Base-by-base conservation (phyloP, 2,888 invertebrate species). In the Chydorus sphaericus region DNA sequence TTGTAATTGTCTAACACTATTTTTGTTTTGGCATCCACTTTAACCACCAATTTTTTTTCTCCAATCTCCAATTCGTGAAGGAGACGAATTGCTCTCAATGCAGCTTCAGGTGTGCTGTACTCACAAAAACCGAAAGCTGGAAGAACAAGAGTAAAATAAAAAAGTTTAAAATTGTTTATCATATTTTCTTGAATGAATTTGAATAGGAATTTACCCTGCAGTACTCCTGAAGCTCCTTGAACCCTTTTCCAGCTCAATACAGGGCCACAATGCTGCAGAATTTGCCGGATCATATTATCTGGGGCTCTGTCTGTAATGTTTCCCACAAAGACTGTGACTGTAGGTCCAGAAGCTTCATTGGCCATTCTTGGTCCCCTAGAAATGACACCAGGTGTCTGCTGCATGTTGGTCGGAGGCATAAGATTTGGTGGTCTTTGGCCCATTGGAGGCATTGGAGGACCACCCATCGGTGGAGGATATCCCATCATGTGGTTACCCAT, bases 181-280 rank as follows among this genome's bases (percentile, higher is more conserved):
- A 20, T 29, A 26, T 20, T 39, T 11, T 29, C 20, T 14, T 39
- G n/a, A 3, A 39, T 20, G 39, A 39, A 7, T 39, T n/a, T n/a
- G 1, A 57, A 2, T 8, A 29, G n/a, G 5, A 26, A 31, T 26
- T 28, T 57, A 71, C 73, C 74, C 68, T 77, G 77, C 33, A 76
- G 66, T 63, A 76, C 77, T 48, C 77, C 77, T 56, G 75, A 75
- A 1, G 77, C 74, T 10, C 78, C 81, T 69, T 92, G 90, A 18
- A 97, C 94, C 59, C 97, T 79, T 72, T 97, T 97, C 98, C 98
- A 99, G 64, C 85, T 88, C 14, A 90, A 77, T 52, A 98, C 92
- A 59, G 85, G 83, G 4, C 98, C 98, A 74, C 96, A 97, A 55
- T 91, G 83, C 66, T 84, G 82, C 54, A 98, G 75, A 67, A 98